Evolutionary conservation across 1,140 invertebrate species (phyloP).

Genomic region (Elymnias hypermnestra): DNA sequence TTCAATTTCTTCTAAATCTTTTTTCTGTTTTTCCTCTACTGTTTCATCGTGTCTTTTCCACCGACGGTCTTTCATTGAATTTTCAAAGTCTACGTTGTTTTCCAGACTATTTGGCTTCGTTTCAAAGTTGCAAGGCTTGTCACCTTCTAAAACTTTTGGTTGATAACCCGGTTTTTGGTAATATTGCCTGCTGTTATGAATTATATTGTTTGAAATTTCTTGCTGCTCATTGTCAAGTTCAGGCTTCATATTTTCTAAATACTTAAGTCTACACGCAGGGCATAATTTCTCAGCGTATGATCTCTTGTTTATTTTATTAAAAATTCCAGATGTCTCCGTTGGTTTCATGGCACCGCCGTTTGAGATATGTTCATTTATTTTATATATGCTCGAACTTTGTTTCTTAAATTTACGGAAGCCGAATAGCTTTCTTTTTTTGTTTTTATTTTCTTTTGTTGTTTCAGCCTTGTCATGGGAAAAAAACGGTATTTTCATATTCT

Average conservation of each 20-base stretch:
- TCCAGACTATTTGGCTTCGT: slow-evolving; percentile 3
- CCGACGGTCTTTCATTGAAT: not conserved
- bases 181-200: slow-evolving; percentile 21
- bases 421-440: slow-evolving; percentile 29
- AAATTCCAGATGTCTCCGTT: not conserved
- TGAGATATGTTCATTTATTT: not conserved
- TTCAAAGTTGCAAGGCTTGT: not conserved
- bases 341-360: not conserved
- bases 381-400: slow-evolving; percentile 5
- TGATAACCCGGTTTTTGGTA: slow-evolving; percentile 8
- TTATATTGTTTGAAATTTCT: slow-evolving; percentile 2
- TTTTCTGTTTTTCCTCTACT: slow-evolving; percentile 17
- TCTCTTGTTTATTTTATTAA: slow-evolving; percentile 22
- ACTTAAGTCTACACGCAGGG: slow-evolving; percentile 19
- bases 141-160: not conserved
- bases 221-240: not conserved
- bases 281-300: slow-evolving; percentile 26
- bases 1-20: slow-evolving; percentile 11
- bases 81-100: not conserved
- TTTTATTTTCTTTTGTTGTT: slow-evolving; percentile 21
- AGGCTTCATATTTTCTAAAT: slow-evolving; percentile 6
- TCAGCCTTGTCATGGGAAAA: slow-evolving; percentile 41
- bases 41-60: slow-evolving; percentile 12
- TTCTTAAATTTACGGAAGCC: slow-evolving; percentile 14
- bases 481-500: slow-evolving; percentile 39